phyloP scores from a whole-genome alignment of 2,888 invertebrate species.

The Phytoseiulus persimilis region DNA sequence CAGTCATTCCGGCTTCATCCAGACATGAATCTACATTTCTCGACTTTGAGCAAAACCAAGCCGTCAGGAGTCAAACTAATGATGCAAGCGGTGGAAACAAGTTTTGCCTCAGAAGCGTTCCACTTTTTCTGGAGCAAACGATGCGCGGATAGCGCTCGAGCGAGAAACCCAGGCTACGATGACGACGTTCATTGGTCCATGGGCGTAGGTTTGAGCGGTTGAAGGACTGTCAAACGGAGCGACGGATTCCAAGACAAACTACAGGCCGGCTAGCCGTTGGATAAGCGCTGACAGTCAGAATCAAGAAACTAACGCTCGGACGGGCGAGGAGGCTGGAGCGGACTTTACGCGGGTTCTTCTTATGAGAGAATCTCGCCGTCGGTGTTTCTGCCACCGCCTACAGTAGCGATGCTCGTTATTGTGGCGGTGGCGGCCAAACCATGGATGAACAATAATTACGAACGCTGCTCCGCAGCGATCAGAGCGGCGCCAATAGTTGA shows the following conservation, averaged over 20 bases:
- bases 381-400: no score
- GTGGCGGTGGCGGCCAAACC: not conserved
- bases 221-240: not conserved
- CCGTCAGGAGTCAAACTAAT: not conserved
- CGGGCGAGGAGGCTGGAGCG: not conserved
- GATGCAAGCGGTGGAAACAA: not conserved
- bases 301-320: not conserved
- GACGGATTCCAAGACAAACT: not conserved
- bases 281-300: not conserved
- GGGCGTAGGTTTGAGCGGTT: not conserved
- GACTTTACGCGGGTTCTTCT: not conserved
- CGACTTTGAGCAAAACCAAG: not conserved
- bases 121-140: not conserved
- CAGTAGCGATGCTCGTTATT: not conserved
- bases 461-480: not conserved
- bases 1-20: not conserved
- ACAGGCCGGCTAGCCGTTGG: not conserved
- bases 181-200: not conserved
- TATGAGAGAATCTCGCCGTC: not conserved
- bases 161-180: not conserved
- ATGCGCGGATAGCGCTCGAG: not conserved
- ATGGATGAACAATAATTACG: conserved; percentile 5
- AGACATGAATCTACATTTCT: not conserved
- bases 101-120: not conserved
- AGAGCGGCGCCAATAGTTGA: not conserved